Base-by-base conservation (phyloP, 1,140 invertebrate genomes). In the Hyposmocoma kahamanoa region DNA sequence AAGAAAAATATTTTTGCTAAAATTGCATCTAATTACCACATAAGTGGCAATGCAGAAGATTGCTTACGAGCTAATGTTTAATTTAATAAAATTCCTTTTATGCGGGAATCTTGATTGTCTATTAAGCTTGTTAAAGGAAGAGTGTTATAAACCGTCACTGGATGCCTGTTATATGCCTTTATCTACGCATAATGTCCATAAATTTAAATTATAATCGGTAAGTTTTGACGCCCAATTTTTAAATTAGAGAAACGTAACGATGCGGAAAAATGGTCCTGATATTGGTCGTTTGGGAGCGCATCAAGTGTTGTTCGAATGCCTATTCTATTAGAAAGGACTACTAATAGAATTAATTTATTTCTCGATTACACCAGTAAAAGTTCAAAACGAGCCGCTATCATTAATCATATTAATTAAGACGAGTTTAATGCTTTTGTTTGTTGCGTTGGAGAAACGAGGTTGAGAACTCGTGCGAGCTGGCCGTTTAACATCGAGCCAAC, bases 371-470 rank as follows among this genome's bases (percentile, higher is more conserved):
- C 71, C 67, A 65, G 69, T 75, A 67, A 77, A 59, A 70, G 67
- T 77, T 80, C 73, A 80, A 75, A 77, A 73, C 61, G 62, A 47
- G 70, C 80, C 80, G 80, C 70, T 38, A 62, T 73, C 79, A 84
- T 84, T 78, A 81, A 84, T 84, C 81, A 84, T 81, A 78, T 78
- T 83, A 85, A 85, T 85, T 84, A 84, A 82, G 81, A 84, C 70
- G 73, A 78, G 68, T 59, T 63, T 72, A 69, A 75, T 59, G 69
- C 72, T 71, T 80, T 83, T 82, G 78, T 83, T 76, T 73, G 69
- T 66, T 54, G 56, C 59, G 72, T 62, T 67, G 61, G 68, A 68
- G 75, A n/a, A n/a, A n/a, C n/a, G n/a, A n/a, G n/a, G n/a, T n/a
- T n/a, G n/a, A n/a, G n/a, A n/a, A n/a, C n/a, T n/a, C n/a, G n/a